These are phyloP conservation scores for Edolisoma coerulescens DNA, from an alignment of 2,113 vertebrate species.

Conservation along the genomic window DNA sequence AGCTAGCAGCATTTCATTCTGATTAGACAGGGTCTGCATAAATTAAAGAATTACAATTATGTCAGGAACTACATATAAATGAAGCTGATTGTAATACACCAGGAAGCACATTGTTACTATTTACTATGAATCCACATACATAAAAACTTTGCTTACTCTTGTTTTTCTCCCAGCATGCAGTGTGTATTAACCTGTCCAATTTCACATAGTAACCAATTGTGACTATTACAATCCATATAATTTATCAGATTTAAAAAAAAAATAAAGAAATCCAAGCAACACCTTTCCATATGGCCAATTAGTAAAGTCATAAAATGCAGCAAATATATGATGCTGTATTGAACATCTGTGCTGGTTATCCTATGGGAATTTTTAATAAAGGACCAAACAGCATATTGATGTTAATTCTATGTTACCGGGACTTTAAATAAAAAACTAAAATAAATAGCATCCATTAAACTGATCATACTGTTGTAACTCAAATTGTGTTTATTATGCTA, in stretches of 20 bases:
- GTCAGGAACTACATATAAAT: slow-evolving; percentile 50
- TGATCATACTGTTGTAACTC: slow-evolving; percentile 98
- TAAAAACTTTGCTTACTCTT: slow-evolving; percentile 57
- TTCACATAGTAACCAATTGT: slow-evolving; percentile 65
- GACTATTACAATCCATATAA: slow-evolving; percentile 71
- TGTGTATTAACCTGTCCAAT: slow-evolving; percentile 47
- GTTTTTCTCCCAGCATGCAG: slow-evolving; percentile 46
- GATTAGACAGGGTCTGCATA: slow-evolving; percentile 53
- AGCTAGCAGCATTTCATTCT: slow-evolving; percentile 36
- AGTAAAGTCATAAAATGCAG: slow-evolving; percentile 76
- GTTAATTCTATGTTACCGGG: slow-evolving; percentile 87
- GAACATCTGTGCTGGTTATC: slow-evolving; percentile 86
- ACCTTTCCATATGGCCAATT: slow-evolving; percentile 86
- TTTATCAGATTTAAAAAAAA: slow-evolving; percentile 57
- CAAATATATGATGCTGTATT: slow-evolving; percentile 79
- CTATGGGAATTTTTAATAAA: slow-evolving; percentile 91
- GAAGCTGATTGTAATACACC: slow-evolving; percentile 26
- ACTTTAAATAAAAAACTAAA: slow-evolving; percentile 99
- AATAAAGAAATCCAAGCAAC: slow-evolving; percentile 75
- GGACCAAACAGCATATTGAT: slow-evolving; percentile 90
- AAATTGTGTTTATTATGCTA: slow-evolving; percentile 99
- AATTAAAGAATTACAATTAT: slow-evolving; percentile 56
- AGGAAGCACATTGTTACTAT: background rate
- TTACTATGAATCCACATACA: slow-evolving; percentile 16
- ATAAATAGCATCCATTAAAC: slow-evolving; percentile 99